Conservation (phyloP, 2,888 invertebrate genomes). For the Tiphia femorata region DNA sequence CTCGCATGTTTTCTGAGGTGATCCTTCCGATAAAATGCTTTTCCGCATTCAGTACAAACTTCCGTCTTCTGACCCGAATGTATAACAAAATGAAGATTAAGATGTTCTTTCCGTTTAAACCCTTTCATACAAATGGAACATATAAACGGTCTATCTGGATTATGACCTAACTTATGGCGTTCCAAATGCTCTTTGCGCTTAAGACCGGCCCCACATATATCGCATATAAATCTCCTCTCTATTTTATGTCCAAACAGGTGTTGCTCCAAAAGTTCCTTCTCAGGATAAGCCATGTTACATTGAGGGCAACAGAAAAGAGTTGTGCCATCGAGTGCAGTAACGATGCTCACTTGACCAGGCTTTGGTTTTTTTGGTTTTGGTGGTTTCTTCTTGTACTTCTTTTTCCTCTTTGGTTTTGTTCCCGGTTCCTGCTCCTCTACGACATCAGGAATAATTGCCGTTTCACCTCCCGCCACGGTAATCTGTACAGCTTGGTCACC, state of each 20-base stretch:
- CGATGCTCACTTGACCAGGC: conserved; percentile 83
- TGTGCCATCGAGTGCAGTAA: conserved; percentile 81
- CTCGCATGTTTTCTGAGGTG: conserved; percentile 85
- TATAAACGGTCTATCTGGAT: conserved; percentile 84
- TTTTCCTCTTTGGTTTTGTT: conserved; percentile 76
- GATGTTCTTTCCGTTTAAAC: conserved; percentile 85
- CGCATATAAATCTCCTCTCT: conserved; percentile 83
- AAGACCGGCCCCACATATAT: conserved; percentile 82
- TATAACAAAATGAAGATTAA: conserved; percentile 86
- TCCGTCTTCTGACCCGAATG: conserved; percentile 88
- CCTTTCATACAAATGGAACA: conserved; percentile 84
- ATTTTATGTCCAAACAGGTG: conserved; percentile 84
- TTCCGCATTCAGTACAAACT: conserved; percentile 82
- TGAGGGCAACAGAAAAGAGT: conserved; percentile 84
- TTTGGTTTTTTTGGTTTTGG: conserved; percentile 84
- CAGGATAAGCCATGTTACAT: conserved; percentile 85
- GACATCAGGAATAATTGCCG: conserved; percentile 70
- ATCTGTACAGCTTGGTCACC: conserved; percentile 71
- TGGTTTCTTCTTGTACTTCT: conserved; percentile 85
- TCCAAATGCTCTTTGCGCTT: conserved; percentile 85
- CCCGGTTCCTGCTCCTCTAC: conserved; percentile 62
- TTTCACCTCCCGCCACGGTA: conserved; percentile 69
- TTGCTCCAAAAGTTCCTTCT: conserved; percentile 83
- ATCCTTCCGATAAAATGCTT: conserved; percentile 85
- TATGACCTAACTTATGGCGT: conserved; percentile 84